These are phyloP conservation scores for Lithophane semibrunnea DNA, from an alignment of 2,888 invertebrate species.

Conservation along the genomic window DNA sequence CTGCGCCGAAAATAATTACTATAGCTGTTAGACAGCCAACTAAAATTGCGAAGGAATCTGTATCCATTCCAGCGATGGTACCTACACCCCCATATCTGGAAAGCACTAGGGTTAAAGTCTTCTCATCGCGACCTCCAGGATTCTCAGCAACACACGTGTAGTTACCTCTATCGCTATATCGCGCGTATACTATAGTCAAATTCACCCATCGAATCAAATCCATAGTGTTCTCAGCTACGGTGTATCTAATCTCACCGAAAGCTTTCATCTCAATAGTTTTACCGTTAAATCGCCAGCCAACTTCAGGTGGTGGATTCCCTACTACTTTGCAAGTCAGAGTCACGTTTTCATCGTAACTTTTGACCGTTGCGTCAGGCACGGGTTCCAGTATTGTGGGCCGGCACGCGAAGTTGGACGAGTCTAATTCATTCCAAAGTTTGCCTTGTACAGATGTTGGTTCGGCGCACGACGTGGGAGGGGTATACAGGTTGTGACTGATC, in stretches of 20 bases:
- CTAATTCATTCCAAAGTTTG: slow-evolving; percentile 94
- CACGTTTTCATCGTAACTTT: slow-evolving; percentile 92
- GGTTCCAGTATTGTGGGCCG: slow-evolving; percentile 94
- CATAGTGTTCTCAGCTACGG: slow-evolving; percentile 84
- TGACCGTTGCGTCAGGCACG: slow-evolving; percentile 90
- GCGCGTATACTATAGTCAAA: slow-evolving; percentile 92
- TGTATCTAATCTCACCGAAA: slow-evolving; percentile 88
- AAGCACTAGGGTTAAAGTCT: slow-evolving; percentile 92
- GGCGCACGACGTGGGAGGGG: slow-evolving; percentile 93
- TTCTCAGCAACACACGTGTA: slow-evolving; percentile 96
- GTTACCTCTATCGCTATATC: slow-evolving; percentile 92
- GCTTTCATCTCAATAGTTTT: slow-evolving; percentile 89
- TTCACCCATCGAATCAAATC: slow-evolving; percentile 91
- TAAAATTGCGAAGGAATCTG: slow-evolving; percentile 89
- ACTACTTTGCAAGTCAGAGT: slow-evolving; percentile 94
- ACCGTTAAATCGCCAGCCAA: slow-evolving; percentile 93
- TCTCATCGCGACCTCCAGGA: slow-evolving; percentile 94
- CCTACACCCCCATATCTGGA: slow-evolving; percentile 86
- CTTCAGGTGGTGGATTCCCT: slow-evolving; percentile 94
- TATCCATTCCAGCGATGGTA: slow-evolving; percentile 86
- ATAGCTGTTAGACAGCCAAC: slow-evolving; percentile 87
- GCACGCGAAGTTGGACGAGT: slow-evolving; percentile 95
- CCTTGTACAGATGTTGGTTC: slow-evolving; percentile 92
- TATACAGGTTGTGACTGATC: slow-evolving; percentile 93
- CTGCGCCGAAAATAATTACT: slow-evolving; percentile 86